Base-by-base conservation (phyloP, 1,140 invertebrate genomes). In the Chlorops oryzae region DNA sequence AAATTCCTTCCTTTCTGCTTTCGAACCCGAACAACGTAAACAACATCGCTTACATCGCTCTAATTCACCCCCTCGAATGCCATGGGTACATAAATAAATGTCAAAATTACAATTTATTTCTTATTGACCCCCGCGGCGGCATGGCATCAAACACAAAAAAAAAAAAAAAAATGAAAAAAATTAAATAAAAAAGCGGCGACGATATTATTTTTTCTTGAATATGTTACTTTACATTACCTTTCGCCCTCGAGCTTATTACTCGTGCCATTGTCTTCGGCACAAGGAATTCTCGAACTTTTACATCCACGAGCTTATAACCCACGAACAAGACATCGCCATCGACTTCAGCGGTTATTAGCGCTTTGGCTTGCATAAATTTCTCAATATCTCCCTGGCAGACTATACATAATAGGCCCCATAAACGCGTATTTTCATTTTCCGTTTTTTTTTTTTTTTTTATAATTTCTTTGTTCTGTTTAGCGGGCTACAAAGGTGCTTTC, bases 71-170 rank as follows among this genome's bases (percentile, higher is more conserved):
- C 34, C 34, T 32, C 34, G 17, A 44, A 32, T 44, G 34, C 34
- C 42, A 25, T 66, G 61, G 66, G 59, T 61, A 68, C 65, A 68
- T 68, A 68, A 68, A 68, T 68, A 68, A 68, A 68, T 68, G 65
- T 68, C 65, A 68, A 68, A 67, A 66, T 67, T 68, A 61, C 62
- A 68, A 65, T 67, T n/a, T n/a, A n/a, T 68, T 68, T 67, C 65
- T 65, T 67, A 68, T 67, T 68, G 67, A 68, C 65, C 65, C 65
- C 65, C 65, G 62, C 67, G 65, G 65, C 65, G 65, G 55, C 52
- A 59, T 23, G 28, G 34, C 27, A 17, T 17, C 45, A 32, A 45
- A 32, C 28, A 20, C 20, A 24, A 22, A 13, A 41, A 41, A 5
- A n/a, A n/a, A 21, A 22, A 22, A 2, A 24, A 45, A 20, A 27